A percentile compares a stretch with the other conserved stretches of the same genome.
Evolutionary conservation across 2,113 vertebrate species (phyloP).

Genomic region (Corvus cornix): DNA sequence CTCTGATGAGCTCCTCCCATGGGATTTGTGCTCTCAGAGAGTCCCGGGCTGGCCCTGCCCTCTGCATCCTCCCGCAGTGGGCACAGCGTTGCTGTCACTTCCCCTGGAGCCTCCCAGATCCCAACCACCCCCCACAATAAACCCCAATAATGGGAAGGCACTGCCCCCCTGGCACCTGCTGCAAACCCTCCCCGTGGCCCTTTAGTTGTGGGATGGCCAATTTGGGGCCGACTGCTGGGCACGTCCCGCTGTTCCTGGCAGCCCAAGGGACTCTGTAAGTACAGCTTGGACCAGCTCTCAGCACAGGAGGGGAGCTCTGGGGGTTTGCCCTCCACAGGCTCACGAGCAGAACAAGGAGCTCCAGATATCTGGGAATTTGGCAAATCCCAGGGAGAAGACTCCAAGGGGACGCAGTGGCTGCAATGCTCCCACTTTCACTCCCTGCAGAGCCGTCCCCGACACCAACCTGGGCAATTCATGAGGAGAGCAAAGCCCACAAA

Average conservation of each 20-base stretch:
- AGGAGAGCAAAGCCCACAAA: neutral
- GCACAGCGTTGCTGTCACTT: neutral
- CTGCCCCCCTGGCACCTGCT: neutral
- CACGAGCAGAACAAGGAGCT: neutral
- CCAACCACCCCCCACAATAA: neutral
- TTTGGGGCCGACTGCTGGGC: neutral
- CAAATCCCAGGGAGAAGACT: neutral
- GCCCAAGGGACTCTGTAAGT: neutral
- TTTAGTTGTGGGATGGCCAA: neutral
- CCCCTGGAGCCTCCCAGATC: neutral
- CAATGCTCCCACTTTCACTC: neutral
- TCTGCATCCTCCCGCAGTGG: neutral
- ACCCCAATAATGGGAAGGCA: neutral
- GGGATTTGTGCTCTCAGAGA: neutral
- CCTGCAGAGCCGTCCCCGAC: neutral
- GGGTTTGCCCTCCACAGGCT: neutral
- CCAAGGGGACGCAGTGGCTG: neutral
- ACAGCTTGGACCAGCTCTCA: neutral
- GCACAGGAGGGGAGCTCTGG: neutral
- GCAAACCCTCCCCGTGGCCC: neutral
- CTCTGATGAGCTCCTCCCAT: neutral
- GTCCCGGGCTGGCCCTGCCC: neutral
- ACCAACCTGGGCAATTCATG: neutral
- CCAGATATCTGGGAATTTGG: neutral
- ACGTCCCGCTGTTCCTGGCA: neutral